Evolutionary conservation across 2,888 invertebrate species (phyloP).

Genomic region (Asteroscopus sphinx): DNA sequence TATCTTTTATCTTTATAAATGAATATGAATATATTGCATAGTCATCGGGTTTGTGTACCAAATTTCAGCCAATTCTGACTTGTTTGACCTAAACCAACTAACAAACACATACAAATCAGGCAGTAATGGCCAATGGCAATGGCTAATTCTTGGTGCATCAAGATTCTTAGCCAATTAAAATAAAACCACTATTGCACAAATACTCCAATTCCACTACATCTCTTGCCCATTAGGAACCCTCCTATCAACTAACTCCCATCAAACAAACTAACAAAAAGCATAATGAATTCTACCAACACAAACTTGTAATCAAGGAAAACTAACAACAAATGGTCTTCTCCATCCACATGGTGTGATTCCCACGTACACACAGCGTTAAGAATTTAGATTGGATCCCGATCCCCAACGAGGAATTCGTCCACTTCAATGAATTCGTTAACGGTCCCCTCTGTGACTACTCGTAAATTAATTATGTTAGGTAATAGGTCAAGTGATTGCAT

Average conservation of each 20-base stretch:
- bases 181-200: no score
- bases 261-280: conserved; percentile 36
- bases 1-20: no score
- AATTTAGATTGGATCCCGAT: conserved; percentile 74
- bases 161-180: no score
- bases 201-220: no score
- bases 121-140: no score
- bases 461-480: conserved; percentile 55
- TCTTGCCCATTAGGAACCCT: not conserved
- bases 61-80: no score
- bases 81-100: no score
- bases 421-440: conserved; percentile 68
- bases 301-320: conserved; percentile 44
- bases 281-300: conserved; percentile 34
- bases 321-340: conserved; percentile 32
- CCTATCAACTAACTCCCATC: conserved; percentile 15
- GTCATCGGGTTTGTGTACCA: no score
- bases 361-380: conserved; percentile 66
- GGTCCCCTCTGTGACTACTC: conserved; percentile 43
- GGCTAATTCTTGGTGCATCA: no score
- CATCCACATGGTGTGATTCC: conserved; percentile 34
- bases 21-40: no score
- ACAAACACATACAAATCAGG: no score
- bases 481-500: conserved; percentile 28
- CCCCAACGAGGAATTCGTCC: conserved; percentile 65